Evolutionary conservation across 2,888 invertebrate genomes (phyloP).

Genomic region (Didymodactylos carnosus): DNA sequence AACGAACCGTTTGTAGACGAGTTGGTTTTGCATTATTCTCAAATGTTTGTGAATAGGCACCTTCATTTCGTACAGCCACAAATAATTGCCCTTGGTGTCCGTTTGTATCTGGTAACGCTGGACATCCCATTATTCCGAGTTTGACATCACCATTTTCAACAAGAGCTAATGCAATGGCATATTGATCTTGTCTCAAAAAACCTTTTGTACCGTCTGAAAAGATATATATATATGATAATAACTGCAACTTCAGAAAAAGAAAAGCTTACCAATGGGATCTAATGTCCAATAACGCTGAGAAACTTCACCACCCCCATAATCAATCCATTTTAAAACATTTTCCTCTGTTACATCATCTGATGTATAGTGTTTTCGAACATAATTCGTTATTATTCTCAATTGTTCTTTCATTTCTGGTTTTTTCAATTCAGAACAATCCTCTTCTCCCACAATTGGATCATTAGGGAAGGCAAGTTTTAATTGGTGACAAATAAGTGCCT

Average conservation of each 20-base stretch:
- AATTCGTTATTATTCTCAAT: neutral
- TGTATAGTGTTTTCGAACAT: neutral
- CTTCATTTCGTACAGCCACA: neutral
- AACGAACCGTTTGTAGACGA: neutral
- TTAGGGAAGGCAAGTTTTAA: neutral
- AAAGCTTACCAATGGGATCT: neutral
- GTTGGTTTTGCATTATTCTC: neutral
- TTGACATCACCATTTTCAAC: neutral
- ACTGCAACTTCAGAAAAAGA: neutral
- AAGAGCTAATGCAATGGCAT: neutral
- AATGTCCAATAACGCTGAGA: neutral
- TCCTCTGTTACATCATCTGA: neutral
- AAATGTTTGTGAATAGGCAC: neutral
- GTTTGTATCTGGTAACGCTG: neutral
- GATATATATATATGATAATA: neutral
- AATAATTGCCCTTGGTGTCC: neutral
- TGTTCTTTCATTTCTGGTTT: neutral
- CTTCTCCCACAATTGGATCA: neutral
- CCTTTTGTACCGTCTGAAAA: neutral
- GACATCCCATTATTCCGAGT: neutral
- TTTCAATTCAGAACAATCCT: neutral
- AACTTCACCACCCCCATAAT: neutral
- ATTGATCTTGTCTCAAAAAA: neutral
- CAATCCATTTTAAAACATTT: neutral
- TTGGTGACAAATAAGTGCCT: neutral